phyloP scores from a whole-genome alignment of 2,888 invertebrate genomes.

The Villa cingulata region DNA sequence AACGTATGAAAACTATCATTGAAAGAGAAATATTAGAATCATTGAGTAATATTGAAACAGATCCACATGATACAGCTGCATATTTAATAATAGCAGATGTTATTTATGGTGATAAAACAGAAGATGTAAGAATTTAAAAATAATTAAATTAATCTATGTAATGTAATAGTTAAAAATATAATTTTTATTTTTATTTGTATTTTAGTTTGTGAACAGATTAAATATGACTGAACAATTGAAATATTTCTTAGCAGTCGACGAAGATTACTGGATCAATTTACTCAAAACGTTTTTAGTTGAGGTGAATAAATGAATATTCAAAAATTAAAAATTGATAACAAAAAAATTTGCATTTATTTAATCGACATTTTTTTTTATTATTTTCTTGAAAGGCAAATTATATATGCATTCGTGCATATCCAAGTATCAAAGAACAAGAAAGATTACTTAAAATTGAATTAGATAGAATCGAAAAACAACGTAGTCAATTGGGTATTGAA shows the following conservation, averaged over 20 bases:
- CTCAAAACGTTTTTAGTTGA: conserved; percentile 43
- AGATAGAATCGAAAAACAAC: conserved; percentile 52
- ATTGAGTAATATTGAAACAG: conserved; percentile 56
- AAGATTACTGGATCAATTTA: conserved; percentile 57
- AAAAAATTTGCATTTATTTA: not conserved
- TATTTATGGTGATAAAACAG: conserved; percentile 59
- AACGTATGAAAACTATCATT: conserved; percentile 57
- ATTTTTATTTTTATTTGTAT: not conserved
- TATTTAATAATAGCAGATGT: conserved; percentile 69
- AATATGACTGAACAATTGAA: conserved; percentile 51
- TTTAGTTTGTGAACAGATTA: conserved; percentile 50
- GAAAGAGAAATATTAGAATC: conserved; percentile 55
- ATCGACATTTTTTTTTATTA: too few relatives aligned
- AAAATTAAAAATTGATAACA: too few relatives aligned
- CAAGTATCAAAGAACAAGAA: conserved; percentile 48
- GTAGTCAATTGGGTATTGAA: conserved; percentile 46
- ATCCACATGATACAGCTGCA: conserved; percentile 63
- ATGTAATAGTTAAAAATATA: not conserved
- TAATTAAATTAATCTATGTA: too few relatives aligned
- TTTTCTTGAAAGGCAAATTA: conserved; percentile 5
- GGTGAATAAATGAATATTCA: conserved; percentile 3
- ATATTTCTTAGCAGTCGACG: conserved; percentile 46
- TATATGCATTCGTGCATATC: conserved; percentile 35
- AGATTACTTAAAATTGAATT: conserved; percentile 61
- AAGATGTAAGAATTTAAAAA: conserved; percentile 61